Evolutionary conservation across 2,113 vertebrate genomes (phyloP).

Genomic region (Rana temporaria): DNA sequence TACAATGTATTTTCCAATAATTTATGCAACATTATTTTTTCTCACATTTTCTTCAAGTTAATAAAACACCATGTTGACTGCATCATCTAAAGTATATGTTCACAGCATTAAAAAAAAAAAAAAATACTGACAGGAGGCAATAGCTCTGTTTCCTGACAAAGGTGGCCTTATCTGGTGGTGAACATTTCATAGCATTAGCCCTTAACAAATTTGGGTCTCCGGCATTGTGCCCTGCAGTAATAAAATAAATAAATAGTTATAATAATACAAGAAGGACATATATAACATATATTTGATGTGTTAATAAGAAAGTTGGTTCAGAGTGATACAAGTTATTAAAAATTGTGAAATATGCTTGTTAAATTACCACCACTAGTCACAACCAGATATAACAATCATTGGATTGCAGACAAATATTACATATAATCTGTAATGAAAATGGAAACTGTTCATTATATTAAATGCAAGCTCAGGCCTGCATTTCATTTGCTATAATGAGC

Average conservation of each 20-base stretch:
- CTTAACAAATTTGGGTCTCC: too few species aligned
- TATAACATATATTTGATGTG: background rate
- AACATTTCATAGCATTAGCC: too few species aligned
- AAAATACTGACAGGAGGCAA: too few species aligned
- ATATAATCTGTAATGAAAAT: slow-evolving; percentile 33
- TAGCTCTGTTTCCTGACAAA: too few species aligned
- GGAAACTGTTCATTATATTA: slow-evolving; percentile 41
- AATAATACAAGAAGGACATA: background rate
- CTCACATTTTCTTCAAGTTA: too few species aligned
- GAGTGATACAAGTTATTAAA: background rate
- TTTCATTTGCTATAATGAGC: slow-evolving; percentile 67
- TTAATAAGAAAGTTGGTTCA: slow-evolving; percentile 7
- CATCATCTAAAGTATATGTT: too few species aligned
- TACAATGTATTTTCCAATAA: too few species aligned
- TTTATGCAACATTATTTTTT: too few species aligned
- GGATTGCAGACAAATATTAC: slow-evolving; percentile 31
- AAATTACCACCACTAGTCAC: slow-evolving; percentile 14
- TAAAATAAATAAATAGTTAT: background rate
- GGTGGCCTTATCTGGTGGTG: too few species aligned
- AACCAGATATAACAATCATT: slow-evolving; percentile 25
- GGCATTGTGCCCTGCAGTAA: too few species aligned
- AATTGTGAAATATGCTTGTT: slow-evolving; percentile 30
- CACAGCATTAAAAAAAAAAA: too few species aligned
- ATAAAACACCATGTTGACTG: too few species aligned
- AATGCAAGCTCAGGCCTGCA: slow-evolving; percentile 41